Evolutionary conservation across 2,797 vertebrate genomes (phyloP), one percentile per base, ranked within the genome.

Genomic region (Cuniculus paca): DNA sequence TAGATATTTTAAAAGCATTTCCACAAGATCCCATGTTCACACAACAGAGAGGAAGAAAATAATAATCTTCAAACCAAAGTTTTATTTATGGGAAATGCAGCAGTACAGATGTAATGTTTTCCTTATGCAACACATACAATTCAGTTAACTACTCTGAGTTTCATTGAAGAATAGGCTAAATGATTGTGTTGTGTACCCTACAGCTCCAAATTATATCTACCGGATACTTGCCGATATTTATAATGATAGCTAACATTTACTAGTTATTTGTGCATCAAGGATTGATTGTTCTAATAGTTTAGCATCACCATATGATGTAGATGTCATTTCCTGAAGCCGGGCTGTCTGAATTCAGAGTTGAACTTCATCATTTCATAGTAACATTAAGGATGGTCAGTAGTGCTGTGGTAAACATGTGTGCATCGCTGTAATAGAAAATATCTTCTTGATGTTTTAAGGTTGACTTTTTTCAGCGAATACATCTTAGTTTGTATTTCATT

Each of bases 51-150:
- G 8, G 1, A 78, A 63, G 48, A 88, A 83, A 77, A 94, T 9
- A 39, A 31, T 42, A 54, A 11, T 31, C 19, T 91, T 65, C 56
- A n/a, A 42, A 74, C 31, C 45, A 68, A 63, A 72, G 1, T 78
- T 89, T 91, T 12, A 34, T 74, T 80, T 42, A 56, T 17, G 94
- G 7, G 16, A 90, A 75, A 90, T 93, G 17, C 70, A 90, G 90
- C 26, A 20, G 48, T 36, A 58, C 22, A 81, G 45, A 88, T 56
- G 12, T 34, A 24, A 50, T 70, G 39, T 16, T 72, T 77, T 96
- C 70, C 20, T 28, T 61, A 50, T 78, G 31, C 3, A 60, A 70
- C 4, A 26, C 45, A 24, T 9, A 3, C 3, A n/a, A 50, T 36
- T 88, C 34, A 48, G 60, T 88, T 68, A 58, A 42, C 42, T 39